These are phyloP conservation scores for Chesias legatella DNA, from an alignment of 2,888 invertebrate genomes.

Conservation along the genomic window DNA sequence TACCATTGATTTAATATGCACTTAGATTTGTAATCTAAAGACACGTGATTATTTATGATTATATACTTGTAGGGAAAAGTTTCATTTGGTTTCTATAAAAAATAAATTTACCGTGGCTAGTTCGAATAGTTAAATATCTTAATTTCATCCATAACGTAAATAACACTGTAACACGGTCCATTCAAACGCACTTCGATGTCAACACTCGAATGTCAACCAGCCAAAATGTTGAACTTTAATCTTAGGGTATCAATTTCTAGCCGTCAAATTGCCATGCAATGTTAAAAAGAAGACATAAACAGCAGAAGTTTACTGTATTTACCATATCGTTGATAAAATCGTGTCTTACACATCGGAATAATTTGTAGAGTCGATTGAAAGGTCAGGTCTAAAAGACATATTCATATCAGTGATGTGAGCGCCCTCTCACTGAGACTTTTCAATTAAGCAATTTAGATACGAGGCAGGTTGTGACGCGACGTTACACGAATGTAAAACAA, in stretches of 20 bases:
- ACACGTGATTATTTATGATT: too few relatives aligned
- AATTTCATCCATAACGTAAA: slow-evolving; percentile 23
- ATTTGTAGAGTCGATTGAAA: slow-evolving; percentile 58
- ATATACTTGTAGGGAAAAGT: too few relatives aligned
- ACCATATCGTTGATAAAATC: slow-evolving; percentile 54
- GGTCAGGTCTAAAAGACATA: slow-evolving; percentile 56
- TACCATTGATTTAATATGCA: too few relatives aligned
- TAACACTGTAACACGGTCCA: slow-evolving; percentile 10
- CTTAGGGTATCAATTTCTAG: slow-evolving; percentile 45
- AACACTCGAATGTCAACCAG: slow-evolving; percentile 38
- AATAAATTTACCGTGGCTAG: too few relatives aligned
- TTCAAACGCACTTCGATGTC: slow-evolving; percentile 36
- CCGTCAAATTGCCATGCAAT: slow-evolving; percentile 45
- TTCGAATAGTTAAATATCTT: too few relatives aligned
- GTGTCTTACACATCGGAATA: slow-evolving; percentile 47
- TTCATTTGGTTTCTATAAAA: too few relatives aligned
- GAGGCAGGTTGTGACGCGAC: slow-evolving; percentile 58
- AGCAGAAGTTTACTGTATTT: slow-evolving; percentile 51
- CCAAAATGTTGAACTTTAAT: slow-evolving; percentile 41
- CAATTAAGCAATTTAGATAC: slow-evolving; percentile 81
- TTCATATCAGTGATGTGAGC: slow-evolving; percentile 57
- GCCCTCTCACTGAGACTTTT: slow-evolving; percentile 65
- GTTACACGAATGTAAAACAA: slow-evolving; percentile 76
- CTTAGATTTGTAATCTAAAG: too few relatives aligned
- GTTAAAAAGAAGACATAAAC: slow-evolving; percentile 49